These are phyloP conservation scores for Lagopus muta DNA, from an alignment of 2,113 vertebrate species.

Conservation along the genomic window DNA sequence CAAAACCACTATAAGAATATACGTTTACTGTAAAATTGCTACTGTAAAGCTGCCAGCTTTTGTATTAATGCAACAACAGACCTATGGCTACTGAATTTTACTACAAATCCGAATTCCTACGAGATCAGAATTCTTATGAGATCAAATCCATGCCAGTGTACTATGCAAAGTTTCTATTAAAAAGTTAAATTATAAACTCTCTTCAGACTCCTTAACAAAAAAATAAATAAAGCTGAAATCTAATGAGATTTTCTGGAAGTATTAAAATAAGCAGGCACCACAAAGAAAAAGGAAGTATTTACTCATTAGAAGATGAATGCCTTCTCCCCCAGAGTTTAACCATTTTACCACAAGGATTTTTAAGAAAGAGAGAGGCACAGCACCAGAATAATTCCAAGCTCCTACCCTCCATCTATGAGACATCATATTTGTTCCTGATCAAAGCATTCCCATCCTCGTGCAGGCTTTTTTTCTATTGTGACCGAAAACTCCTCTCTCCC, in stretches of 20 bases:
- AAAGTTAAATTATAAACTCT: slow-evolving; percentile 25
- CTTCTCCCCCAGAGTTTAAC: neutral
- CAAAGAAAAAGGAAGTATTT: slow-evolving; percentile 24
- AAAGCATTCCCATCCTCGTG: neutral
- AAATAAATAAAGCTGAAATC: neutral
- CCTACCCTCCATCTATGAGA: neutral
- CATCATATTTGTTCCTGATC: neutral
- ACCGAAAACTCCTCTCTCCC: neutral
- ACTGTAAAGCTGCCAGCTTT: slow-evolving; percentile 43
- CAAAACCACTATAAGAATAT: neutral
- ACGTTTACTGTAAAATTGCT: slow-evolving; percentile 16
- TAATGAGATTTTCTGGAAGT: slow-evolving; percentile 34
- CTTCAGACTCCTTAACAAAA: slow-evolving; percentile 31
- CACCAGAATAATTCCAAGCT: neutral
- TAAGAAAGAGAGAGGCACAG: neutral
- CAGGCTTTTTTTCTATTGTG: neutral
- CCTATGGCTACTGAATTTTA: neutral
- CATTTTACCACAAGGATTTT: neutral
- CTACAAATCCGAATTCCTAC: slow-evolving; percentile 23
- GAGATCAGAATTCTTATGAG: slow-evolving; percentile 32
- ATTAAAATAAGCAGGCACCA: slow-evolving; percentile 14
- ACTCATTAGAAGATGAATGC: neutral
- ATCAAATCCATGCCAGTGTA: slow-evolving; percentile 26
- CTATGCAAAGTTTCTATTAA: slow-evolving; percentile 56
- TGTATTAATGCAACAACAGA: slow-evolving; percentile 42